A percentile compares a stretch with the other conserved stretches of the same genome.
These are phyloP conservation scores for Eonycteris spelaea DNA, from an alignment of 2,113 vertebrate genomes.

Conservation along the genomic window DNA sequence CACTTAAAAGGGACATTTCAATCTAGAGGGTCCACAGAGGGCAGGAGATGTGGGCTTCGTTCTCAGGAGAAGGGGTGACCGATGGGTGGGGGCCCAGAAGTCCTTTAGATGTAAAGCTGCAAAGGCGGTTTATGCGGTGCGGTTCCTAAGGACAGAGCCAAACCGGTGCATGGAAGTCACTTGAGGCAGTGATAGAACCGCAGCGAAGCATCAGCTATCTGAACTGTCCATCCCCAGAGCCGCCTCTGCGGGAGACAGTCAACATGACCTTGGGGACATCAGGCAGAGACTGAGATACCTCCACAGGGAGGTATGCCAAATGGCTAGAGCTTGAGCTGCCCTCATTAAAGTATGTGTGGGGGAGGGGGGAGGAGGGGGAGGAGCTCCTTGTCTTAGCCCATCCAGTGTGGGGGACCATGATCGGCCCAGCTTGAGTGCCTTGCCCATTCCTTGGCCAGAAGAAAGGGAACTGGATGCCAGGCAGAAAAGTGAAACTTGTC, in stretches of 20 bases:
- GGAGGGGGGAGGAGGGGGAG: too few relatives aligned
- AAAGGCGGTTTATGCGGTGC: neutral
- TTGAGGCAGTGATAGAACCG: neutral
- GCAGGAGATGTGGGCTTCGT: rapidly evolving
- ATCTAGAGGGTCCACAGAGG: neutral
- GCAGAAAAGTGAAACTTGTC: neutral
- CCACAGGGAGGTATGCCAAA: neutral
- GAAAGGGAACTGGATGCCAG: neutral
- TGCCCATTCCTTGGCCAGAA: neutral
- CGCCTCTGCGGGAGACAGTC: rapidly evolving
- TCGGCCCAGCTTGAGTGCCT: neutral
- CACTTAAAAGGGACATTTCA: neutral
- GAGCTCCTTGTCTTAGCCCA: too few relatives aligned
- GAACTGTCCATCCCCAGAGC: neutral
- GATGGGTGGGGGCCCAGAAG: rapidly evolving
- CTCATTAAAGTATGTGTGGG: rapidly evolving
- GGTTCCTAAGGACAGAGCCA: neutral
- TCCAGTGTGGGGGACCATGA: rapidly evolving
- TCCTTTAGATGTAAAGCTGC: rapidly evolving
- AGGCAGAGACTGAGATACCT: neutral
- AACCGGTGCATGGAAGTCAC: neutral
- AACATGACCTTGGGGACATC: rapidly evolving
- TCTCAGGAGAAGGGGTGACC: neutral
- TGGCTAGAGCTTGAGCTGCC: neutral
- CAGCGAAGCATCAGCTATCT: too few relatives aligned